Conservation (phyloP, 2,113 vertebrate genomes). For the Hippocampus zosterae region DNA sequence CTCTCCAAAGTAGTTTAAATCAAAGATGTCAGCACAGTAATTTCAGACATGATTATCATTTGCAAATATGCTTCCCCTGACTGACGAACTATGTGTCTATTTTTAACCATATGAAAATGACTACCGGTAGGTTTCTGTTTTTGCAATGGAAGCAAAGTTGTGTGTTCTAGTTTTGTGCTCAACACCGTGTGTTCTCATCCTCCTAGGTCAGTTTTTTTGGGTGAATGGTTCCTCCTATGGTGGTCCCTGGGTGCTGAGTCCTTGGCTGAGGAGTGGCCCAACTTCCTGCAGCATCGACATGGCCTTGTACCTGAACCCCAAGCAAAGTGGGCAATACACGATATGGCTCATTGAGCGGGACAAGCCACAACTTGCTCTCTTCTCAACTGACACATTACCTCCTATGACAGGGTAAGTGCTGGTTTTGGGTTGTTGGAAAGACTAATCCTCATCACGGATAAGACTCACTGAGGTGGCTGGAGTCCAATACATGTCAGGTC, state of each 20-base stretch:
- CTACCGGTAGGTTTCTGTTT: not conserved
- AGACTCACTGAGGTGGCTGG: not conserved
- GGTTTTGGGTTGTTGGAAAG: not conserved
- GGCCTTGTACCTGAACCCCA: slow-evolving; percentile 81
- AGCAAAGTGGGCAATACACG: slow-evolving; percentile 79
- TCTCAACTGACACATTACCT: slow-evolving; percentile 67
- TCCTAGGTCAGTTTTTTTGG: slow-evolving; percentile 84
- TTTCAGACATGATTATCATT: not conserved
- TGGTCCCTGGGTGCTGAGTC: slow-evolving; percentile 84
- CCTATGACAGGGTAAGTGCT: slow-evolving; percentile 71
- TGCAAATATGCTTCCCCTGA: not conserved
- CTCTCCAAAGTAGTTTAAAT: slow-evolving; percentile 18
- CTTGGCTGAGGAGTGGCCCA: slow-evolving; percentile 83
- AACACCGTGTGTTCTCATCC: slow-evolving; percentile 1
- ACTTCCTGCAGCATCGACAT: slow-evolving; percentile 82
- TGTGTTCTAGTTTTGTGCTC: not conserved
- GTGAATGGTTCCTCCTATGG: slow-evolving; percentile 77
- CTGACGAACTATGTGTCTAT: not conserved
- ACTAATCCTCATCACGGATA: not conserved
- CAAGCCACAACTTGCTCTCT: slow-evolving; percentile 61
- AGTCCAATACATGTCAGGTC: not conserved
- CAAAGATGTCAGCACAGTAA: not conserved
- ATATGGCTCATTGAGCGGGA: slow-evolving; percentile 77
- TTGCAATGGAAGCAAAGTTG: not conserved
- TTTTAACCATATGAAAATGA: not conserved